Conservation (phyloP, 30 jellyfish, hydroid and myxozoan genomes). For the Clytia hemisphaerica region DNA sequence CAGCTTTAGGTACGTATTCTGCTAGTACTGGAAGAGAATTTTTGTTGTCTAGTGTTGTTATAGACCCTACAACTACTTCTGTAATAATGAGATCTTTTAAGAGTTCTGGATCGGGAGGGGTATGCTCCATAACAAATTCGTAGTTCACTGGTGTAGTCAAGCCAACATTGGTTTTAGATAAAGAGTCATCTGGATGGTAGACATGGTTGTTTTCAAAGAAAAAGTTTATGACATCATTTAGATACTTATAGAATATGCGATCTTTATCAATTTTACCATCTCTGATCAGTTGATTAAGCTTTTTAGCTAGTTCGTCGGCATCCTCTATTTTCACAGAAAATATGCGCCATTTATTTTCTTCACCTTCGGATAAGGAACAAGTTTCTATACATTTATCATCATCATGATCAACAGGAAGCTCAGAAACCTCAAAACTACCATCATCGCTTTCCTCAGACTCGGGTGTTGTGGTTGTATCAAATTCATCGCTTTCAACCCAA, state of each 20-base stretch:
- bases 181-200: neutral
- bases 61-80: slow-evolving; percentile 5
- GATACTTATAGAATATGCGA: slow-evolving; percentile 25
- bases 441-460: too few species aligned
- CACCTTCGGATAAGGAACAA: too few species aligned
- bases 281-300: slow-evolving; percentile 1
- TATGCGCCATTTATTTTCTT: too few species aligned
- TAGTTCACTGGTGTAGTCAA: neutral
- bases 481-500: too few species aligned
- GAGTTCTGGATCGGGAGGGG: neutral
- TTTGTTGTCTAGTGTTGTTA: slow-evolving; percentile 30
- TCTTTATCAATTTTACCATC: slow-evolving; percentile 5
- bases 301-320: slow-evolving; percentile 13
- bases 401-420: too few species aligned
- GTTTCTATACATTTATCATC: too few species aligned
- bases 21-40: neutral
- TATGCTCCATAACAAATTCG: slow-evolving; percentile 10
- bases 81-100: slow-evolving; percentile 18
- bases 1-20: slow-evolving; percentile 9
- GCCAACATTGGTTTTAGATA: slow-evolving; percentile 20
- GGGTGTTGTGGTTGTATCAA: too few species aligned
- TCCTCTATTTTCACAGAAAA: too few species aligned
- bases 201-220: slow-evolving; percentile 11
- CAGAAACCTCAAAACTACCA: too few species aligned
- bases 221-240: slow-evolving; percentile 13